These are phyloP conservation scores for Platysteira castanea DNA, from an alignment of 2,113 vertebrate species.

Conservation along the genomic window DNA sequence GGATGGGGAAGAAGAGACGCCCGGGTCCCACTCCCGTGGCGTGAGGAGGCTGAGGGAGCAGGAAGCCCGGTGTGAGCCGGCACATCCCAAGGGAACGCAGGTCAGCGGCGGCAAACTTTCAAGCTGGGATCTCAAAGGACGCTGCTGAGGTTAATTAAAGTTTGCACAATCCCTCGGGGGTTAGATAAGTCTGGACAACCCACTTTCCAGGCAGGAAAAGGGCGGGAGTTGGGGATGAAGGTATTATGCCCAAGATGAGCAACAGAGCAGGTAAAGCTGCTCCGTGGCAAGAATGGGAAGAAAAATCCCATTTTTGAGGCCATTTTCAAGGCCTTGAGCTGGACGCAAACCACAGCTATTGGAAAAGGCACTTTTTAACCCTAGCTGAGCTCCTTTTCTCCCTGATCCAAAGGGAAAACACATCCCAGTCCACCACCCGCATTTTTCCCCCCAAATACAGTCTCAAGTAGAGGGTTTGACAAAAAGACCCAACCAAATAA, in stretches of 20 bases:
- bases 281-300: not conserved
- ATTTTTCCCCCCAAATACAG: accelerated
- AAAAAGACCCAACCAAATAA: not conserved
- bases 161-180: not conserved
- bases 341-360: not conserved
- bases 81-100: not conserved
- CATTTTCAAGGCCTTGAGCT: not conserved
- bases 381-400: not conserved
- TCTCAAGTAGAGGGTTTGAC: not conserved
- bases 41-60: not conserved
- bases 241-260: not conserved
- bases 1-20: accelerated
- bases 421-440: accelerated
- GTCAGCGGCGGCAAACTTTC: not conserved
- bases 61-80: not conserved
- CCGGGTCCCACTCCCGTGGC: not conserved
- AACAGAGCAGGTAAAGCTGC: not conserved
- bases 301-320: not conserved
- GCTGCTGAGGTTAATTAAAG: not conserved
- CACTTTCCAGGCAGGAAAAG: not conserved
- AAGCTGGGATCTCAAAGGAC: not conserved
- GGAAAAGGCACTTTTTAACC: not conserved
- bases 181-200: not conserved
- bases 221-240: not conserved
- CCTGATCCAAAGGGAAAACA: not conserved